phyloP scores from a whole-genome alignment of 2,797 vertebrate genomes.

The Pempheris klunzingeri region DNA sequence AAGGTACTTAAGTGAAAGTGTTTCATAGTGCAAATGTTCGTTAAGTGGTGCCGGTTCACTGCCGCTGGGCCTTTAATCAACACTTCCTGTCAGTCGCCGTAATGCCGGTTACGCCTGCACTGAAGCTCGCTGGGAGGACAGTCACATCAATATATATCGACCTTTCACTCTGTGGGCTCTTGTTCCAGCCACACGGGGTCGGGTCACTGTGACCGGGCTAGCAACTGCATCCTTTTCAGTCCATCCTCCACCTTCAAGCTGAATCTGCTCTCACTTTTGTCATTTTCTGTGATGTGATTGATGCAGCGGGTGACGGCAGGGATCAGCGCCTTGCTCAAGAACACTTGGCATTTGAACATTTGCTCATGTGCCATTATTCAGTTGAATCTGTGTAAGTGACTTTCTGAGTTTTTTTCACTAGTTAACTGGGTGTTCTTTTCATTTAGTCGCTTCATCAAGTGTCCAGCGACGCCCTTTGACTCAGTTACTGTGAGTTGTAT shows the following conservation, averaged over 20 bases:
- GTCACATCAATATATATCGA: slow-evolving; percentile 55
- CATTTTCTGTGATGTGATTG: not conserved
- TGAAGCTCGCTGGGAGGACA: slow-evolving; percentile 1
- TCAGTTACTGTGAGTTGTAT: not conserved
- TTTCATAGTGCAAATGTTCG: not conserved
- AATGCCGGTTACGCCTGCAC: slow-evolving; percentile 19
- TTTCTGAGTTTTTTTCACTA: not conserved
- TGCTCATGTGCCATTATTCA: not conserved
- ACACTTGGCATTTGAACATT: not conserved
- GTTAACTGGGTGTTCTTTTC: not conserved
- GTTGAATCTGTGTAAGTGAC: not conserved
- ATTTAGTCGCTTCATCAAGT: not conserved
- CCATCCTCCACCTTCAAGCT: not conserved
- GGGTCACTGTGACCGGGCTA: not conserved
- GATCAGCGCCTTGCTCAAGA: not conserved
- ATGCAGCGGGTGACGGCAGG: not conserved
- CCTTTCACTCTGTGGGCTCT: slow-evolving; percentile 5
- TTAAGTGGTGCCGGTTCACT: slow-evolving; percentile 3
- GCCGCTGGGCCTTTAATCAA: slow-evolving; percentile 28
- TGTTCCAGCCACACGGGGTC: slow-evolving; percentile 33
- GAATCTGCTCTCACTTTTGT: not conserved
- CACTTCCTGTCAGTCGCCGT: slow-evolving; percentile 43
- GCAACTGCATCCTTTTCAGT: not conserved
- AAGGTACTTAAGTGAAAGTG: not conserved
- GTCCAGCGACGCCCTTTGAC: too few relatives aligned